A percentile compares a stretch with the other conserved stretches of the same genome.
Conservation (phyloP, 2,113 vertebrate genomes). For the Cathartes aura region DNA sequence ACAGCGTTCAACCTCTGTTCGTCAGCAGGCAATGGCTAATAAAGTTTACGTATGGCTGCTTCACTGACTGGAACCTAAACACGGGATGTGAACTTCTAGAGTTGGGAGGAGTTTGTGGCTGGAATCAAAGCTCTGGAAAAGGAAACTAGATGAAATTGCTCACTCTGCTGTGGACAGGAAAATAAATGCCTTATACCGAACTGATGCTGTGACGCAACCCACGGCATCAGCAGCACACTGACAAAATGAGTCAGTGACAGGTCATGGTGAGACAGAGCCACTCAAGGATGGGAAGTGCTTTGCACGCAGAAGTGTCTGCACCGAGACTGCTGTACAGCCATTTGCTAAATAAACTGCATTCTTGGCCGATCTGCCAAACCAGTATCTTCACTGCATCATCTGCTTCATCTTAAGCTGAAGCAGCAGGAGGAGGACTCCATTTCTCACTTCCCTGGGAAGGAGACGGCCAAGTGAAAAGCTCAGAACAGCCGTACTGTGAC, state of each 20-base stretch:
- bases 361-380: neutral
- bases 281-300: neutral
- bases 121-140: neutral
- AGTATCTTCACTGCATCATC: neutral
- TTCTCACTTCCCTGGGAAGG: neutral
- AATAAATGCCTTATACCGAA: neutral
- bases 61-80: neutral
- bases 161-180: neutral
- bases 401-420: neutral
- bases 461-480: neutral
- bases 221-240: neutral
- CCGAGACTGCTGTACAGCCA: neutral
- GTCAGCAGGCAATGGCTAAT: neutral
- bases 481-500: fast-evolving
- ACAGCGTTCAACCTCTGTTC: neutral
- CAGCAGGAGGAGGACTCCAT: neutral
- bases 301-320: neutral
- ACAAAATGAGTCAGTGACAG: neutral
- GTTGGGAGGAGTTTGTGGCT: neutral
- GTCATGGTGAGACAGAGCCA: neutral
- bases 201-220: neutral
- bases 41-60: neutral
- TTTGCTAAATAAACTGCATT: neutral
- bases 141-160: neutral
- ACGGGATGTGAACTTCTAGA: neutral